phyloP scores from a whole-genome alignment of 2,888 invertebrate genomes.

The Reticulitermes lucifugus region DNA sequence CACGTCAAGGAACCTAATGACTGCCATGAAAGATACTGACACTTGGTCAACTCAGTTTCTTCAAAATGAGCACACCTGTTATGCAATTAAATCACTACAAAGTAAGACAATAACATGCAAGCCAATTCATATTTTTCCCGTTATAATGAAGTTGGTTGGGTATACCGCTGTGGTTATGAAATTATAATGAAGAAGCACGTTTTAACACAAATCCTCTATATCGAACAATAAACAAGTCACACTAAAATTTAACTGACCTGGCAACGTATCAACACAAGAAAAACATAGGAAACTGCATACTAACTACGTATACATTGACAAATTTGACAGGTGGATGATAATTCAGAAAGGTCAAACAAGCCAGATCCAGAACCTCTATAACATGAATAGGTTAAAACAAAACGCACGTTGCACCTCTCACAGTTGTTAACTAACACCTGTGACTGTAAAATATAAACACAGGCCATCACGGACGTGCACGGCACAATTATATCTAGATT shows the following conservation, averaged over 20 bases:
- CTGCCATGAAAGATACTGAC: too few species aligned
- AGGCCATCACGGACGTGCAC: not conserved
- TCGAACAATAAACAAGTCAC: too few species aligned
- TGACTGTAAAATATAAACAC: not conserved
- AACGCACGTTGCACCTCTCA: not conserved
- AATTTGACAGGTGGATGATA: conserved; percentile 7
- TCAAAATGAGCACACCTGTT: too few species aligned
- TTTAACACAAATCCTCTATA: too few species aligned
- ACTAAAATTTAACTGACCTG: not conserved
- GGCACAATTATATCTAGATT: not conserved
- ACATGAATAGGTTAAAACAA: conserved; percentile 8
- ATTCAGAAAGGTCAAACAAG: conserved; percentile 27
- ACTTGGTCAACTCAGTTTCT: too few species aligned
- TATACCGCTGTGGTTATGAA: too few species aligned
- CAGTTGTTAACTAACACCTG: not conserved
- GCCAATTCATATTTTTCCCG: too few species aligned
- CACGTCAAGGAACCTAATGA: too few species aligned
- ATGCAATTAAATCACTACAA: too few species aligned
- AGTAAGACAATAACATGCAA: too few species aligned
- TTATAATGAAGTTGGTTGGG: too few species aligned
- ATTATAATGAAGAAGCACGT: too few species aligned
- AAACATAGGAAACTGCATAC: not conserved
- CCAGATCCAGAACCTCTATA: not conserved
- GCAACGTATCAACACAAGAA: not conserved
- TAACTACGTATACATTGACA: not conserved